phyloP scores from a whole-genome alignment of 2,113 vertebrate genomes.

The Sebastes schlegelii region DNA sequence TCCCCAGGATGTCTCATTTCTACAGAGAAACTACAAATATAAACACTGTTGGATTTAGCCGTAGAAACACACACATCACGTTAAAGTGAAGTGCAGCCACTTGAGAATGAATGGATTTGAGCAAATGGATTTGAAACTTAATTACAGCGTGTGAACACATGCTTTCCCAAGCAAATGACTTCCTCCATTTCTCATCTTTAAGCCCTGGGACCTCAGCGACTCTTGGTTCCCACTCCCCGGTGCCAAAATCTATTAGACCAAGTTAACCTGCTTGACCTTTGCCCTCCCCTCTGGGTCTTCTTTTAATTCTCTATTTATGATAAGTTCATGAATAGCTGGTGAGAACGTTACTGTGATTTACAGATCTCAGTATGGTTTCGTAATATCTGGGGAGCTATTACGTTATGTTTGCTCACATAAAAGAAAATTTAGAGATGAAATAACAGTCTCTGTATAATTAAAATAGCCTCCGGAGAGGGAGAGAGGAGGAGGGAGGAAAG shows the following conservation, averaged over 20 bases:
- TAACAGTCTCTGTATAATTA: slow-evolving; percentile 3
- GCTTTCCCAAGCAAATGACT: slow-evolving; percentile 28
- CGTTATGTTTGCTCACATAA: slow-evolving; percentile 6
- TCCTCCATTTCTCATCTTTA: slow-evolving; percentile 26
- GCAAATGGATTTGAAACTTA: slow-evolving; percentile 32
- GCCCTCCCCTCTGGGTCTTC: not conserved
- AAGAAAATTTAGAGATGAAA: slow-evolving; percentile 22
- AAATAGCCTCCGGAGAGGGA: not conserved
- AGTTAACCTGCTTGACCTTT: slow-evolving; percentile 3
- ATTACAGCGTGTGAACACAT: slow-evolving; percentile 25
- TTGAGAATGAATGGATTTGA: slow-evolving; percentile 34
- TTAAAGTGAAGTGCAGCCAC: slow-evolving; percentile 19
- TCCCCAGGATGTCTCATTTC: not conserved
- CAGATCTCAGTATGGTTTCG: not conserved
- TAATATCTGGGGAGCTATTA: not conserved
- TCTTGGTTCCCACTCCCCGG: not conserved
- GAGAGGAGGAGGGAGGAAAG: not conserved
- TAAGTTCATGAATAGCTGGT: not conserved
- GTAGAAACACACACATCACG: not conserved
- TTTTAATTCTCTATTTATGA: slow-evolving; percentile 5
- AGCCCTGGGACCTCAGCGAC: slow-evolving; percentile 15
- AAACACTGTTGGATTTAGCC: not conserved
- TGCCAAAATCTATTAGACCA: slow-evolving; percentile 23
- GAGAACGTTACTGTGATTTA: slow-evolving; percentile 12
- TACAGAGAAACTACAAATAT: not conserved